Base-by-base conservation (phyloP, 2,113 vertebrate species). In the Mustela lutreola region DNA sequence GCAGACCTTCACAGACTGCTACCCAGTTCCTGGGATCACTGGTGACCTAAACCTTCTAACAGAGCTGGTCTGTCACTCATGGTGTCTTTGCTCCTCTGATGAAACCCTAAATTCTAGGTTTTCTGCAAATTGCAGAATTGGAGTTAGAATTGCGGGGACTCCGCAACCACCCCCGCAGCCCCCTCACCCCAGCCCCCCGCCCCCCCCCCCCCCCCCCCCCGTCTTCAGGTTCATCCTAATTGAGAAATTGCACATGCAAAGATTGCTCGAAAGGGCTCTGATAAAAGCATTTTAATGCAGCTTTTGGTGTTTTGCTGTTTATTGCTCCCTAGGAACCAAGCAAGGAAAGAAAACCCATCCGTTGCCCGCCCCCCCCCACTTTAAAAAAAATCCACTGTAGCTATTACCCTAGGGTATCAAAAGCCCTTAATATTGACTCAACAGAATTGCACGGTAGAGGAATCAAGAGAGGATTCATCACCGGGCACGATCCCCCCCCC, bases 281-380 rank as follows among this genome's bases (percentile, higher is more conserved):
- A 96, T 95, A 45, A 96, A 98, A 42, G 26, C 0, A 36, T 73
- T 91, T 88, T 83, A 83, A 90, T 39, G 15, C 53, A 76, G 21
- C 36, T 76, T 71, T 91, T 63, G 36, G 56, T 56, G 28, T 73
- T 78, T 83, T 83, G 39, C 33, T 81, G 45, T 86, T 97, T 97
- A 19, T 89, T 21, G 15, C 48, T 86, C 92, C 26, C 83, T 80
- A 50, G 24, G 42, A 71, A 58, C 15, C 56, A 36, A 42, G 16
- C 92, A 10, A 86, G 45, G 95, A 94, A 97, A 31, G 85, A 95
- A 96, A 89, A 39, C 7, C 2, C 45, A 76, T 81, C 86, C 67
- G 63, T 65, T 65, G 14, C 28, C 48, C n/a, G n/a, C n/a, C 3
- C 56, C 4, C 24, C 33, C 36, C 36, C 56, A n/a, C 0, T 71